phyloP scores from a whole-genome alignment of 2,888 invertebrate genomes.

The Drosophila gaucha region DNA sequence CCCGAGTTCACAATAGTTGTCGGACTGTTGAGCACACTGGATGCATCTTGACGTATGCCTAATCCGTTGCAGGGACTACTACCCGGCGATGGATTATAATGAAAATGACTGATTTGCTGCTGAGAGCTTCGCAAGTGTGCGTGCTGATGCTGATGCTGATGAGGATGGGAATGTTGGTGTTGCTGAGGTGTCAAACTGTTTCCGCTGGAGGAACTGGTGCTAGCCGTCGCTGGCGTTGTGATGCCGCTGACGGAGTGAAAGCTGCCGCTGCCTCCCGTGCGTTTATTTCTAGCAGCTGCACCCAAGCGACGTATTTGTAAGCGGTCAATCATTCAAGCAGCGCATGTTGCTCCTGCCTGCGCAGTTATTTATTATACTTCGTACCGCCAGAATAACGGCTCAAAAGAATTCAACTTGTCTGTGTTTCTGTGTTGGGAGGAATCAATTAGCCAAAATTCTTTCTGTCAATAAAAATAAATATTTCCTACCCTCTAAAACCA shows the following conservation, averaged over 20 bases:
- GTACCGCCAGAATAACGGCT: background rate
- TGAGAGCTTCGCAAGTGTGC: constrained; percentile 39
- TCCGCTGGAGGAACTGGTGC: constrained; percentile 77
- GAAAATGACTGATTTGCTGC: constrained; percentile 66
- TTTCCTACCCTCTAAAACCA: background rate
- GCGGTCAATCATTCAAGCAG: constrained; percentile 82
- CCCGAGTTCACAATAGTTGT: constrained; percentile 77
- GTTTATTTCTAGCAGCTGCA: constrained; percentile 79
- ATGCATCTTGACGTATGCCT: constrained; percentile 69
- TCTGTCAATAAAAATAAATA: background rate
- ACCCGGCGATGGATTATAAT: constrained; percentile 73
- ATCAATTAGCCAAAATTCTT: background rate
- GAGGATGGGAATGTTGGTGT: constrained; percentile 18
- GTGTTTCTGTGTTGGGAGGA: background rate
- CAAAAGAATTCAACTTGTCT: background rate
- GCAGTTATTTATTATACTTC: constrained; percentile 12
- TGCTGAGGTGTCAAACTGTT: constrained; percentile 67
- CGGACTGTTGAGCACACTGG: constrained; percentile 76
- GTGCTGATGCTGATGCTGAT: constrained; percentile 31
- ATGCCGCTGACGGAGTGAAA: constrained; percentile 65
- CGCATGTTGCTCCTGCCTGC: constrained; percentile 51
- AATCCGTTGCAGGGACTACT: constrained; percentile 68
- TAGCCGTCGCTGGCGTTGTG: constrained; percentile 69
- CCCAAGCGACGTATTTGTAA: constrained; percentile 81
- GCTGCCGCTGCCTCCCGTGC: constrained; percentile 56